A percentile compares a stretch with the other conserved stretches of the same genome.
Evolutionary conservation across 2,888 invertebrate genomes (phyloP).

Genomic region (Melinaea menophilus): DNA sequence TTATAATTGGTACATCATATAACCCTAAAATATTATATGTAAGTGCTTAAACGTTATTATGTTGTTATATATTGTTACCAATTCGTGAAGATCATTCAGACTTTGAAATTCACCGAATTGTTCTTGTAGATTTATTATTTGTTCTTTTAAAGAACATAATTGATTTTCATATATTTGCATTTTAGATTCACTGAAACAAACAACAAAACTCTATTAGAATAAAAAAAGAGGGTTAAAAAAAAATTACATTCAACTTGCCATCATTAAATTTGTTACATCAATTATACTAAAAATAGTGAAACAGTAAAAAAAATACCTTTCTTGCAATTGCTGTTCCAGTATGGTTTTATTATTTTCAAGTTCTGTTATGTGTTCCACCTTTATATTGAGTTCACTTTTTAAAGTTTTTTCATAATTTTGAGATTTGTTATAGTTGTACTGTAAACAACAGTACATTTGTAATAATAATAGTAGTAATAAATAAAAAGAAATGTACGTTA

Average conservation of each 20-base stretch:
- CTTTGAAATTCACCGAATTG: constrained; percentile 60
- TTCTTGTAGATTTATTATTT: constrained; percentile 53
- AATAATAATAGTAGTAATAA: not conserved
- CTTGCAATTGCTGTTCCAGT: constrained; percentile 50
- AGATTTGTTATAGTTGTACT: constrained; percentile 49
- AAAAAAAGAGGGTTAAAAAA: not conserved
- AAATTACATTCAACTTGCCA: not conserved
- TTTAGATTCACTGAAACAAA: constrained; percentile 54
- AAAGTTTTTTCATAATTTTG: constrained; percentile 41
- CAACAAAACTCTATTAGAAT: not conserved
- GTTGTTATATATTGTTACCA: constrained; percentile 41
- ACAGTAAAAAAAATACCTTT: constrained; percentile 42
- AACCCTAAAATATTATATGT: too few species aligned
- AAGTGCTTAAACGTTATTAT: too few species aligned
- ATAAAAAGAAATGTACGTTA: not conserved
- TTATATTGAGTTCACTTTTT: constrained; percentile 44
- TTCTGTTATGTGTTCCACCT: constrained; percentile 50
- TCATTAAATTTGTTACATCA: not conserved
- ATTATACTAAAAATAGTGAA: not conserved
- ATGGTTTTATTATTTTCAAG: constrained; percentile 48
- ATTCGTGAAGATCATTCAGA: constrained; percentile 51
- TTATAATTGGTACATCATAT: not conserved
- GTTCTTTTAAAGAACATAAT: constrained; percentile 48
- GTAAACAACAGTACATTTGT: constrained; percentile 25
- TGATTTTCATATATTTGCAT: constrained; percentile 57